Base-by-base conservation (phyloP, 2,797 vertebrate species). In the Clarias fuscus region DNA sequence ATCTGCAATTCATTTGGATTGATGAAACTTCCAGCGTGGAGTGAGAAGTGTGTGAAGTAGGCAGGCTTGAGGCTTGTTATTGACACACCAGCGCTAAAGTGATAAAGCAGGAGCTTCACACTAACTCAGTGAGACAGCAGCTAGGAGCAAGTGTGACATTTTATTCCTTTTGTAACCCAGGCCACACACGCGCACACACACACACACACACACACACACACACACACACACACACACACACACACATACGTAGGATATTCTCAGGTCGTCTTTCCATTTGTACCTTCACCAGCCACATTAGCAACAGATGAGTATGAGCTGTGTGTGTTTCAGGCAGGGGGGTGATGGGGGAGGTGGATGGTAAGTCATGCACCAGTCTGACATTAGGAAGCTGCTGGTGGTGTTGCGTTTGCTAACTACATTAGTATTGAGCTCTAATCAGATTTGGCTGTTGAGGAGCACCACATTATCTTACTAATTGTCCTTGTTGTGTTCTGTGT, bases 391-490 rank as follows among this genome's bases (percentile, higher is more conserved):
- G 86, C 77, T 72, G 67, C 22, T 80, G 87, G 82, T 81, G 82
- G 65, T 86, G 90, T 88, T 77, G 73, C 71, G 75, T 85, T 89
- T 85, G 75, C 73, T 86, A 89, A 89, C 86, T 85, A 75, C 85
- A 88, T 90, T 90, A 89, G 88, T 75, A 67, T 85, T 82, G 83
- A 86, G 79, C 73, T 43, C 64, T 95, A 94, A 95, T 95, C 93
- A 92, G 43, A 93, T 95, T 94, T 94, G 90, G 91, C 92, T 91
- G 93, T 92, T 93, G 91, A 92, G 48, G 90, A 92, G 90, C 88
- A 88, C 90, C 86, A 89, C 92, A 93, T 94, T 92, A 95, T 94
- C 91, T 73, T 89, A 92, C 91, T 94, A 94, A 95, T 93, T 94
- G 94, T 93, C 89, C 92, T 91, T 90, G 91, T 93, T 80, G 40